phyloP scores from a whole-genome alignment of 1,140 invertebrate species.

The Apolygus lucorum region DNA sequence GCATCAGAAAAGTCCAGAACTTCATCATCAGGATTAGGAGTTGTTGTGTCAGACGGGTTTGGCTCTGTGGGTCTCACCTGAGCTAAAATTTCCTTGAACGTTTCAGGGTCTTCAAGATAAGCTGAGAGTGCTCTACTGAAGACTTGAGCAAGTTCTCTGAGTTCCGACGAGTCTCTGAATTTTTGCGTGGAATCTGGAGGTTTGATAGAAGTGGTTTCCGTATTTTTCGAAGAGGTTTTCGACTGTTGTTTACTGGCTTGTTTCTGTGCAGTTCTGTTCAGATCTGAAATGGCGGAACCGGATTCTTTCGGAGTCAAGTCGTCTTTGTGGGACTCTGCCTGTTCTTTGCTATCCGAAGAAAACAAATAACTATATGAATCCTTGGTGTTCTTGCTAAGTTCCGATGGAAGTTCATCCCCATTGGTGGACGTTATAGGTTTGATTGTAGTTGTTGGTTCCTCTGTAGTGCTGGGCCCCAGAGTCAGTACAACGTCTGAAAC shows the following conservation, averaged over 20 bases:
- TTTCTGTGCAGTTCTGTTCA: neutral
- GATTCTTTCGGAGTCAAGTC: neutral
- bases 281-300: slow-evolving; percentile 3
- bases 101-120: slow-evolving; percentile 68
- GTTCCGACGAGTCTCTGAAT: slow-evolving; percentile 39
- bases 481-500: slow-evolving; percentile 19
- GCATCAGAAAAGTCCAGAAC: slow-evolving; percentile 66
- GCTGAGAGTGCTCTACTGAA: slow-evolving; percentile 71
- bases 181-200: slow-evolving; percentile 39
- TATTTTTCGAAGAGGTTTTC: slow-evolving; percentile 49
- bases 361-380: slow-evolving; percentile 33
- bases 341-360: slow-evolving; percentile 25
- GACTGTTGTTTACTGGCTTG: neutral
- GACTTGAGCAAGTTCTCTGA: slow-evolving; percentile 67
- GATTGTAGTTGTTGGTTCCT: neutral
- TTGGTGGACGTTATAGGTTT: slow-evolving; percentile 12
- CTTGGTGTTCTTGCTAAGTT: slow-evolving; percentile 33
- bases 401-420: slow-evolving; percentile 28
- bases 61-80: slow-evolving; percentile 70
- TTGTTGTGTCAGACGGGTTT: slow-evolving; percentile 31
- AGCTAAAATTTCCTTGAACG: slow-evolving; percentile 61
- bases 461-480: neutral
- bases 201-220: slow-evolving; percentile 48
- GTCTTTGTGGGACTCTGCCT: slow-evolving; percentile 1
- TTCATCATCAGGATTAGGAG: slow-evolving; percentile 44